These are phyloP conservation scores for Elgaria multicarinata DNA, from an alignment of 2,113 vertebrate genomes.

Conservation along the genomic window DNA sequence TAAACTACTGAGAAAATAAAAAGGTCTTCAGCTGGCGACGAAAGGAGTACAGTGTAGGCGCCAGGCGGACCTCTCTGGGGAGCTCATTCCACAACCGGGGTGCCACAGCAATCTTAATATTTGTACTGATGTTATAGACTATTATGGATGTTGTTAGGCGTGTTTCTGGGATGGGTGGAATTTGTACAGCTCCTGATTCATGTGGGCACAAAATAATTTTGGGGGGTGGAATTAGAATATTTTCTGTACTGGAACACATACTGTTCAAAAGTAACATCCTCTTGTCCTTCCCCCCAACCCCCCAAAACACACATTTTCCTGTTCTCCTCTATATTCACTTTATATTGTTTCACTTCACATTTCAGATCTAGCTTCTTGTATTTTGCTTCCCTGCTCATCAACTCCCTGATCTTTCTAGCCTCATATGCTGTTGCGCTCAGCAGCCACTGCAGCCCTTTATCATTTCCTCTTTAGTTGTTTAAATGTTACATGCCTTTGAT, in stretches of 20 bases:
- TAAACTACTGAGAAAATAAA: too few species aligned
- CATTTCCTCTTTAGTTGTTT: constrained; percentile 59
- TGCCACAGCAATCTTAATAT: background rate
- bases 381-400: constrained; percentile 53
- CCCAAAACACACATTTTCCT: constrained; percentile 39
- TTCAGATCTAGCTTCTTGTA: constrained; percentile 64
- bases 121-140: constrained; percentile 38
- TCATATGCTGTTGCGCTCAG: constrained; percentile 54
- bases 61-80: too few species aligned
- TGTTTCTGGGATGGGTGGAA: background rate
- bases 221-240: background rate
- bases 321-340: constrained; percentile 32
- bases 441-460: constrained; percentile 66
- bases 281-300: background rate
- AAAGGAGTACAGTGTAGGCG: too few species aligned
- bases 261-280: constrained; percentile 45
- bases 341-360: constrained; percentile 60
- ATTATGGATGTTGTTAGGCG: background rate
- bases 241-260: background rate
- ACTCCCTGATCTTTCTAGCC: constrained; percentile 63
- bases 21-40: too few species aligned
- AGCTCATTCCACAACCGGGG: too few species aligned
- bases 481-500: constrained; percentile 64
- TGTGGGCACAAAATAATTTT: background rate
- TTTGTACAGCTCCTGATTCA: rapidly evolving